A percentile compares a stretch with the other conserved stretches of the same genome.
These are phyloP conservation scores for Stigmatopora nigra DNA, from an alignment of 2,113 vertebrate species.

Conservation along the genomic window DNA sequence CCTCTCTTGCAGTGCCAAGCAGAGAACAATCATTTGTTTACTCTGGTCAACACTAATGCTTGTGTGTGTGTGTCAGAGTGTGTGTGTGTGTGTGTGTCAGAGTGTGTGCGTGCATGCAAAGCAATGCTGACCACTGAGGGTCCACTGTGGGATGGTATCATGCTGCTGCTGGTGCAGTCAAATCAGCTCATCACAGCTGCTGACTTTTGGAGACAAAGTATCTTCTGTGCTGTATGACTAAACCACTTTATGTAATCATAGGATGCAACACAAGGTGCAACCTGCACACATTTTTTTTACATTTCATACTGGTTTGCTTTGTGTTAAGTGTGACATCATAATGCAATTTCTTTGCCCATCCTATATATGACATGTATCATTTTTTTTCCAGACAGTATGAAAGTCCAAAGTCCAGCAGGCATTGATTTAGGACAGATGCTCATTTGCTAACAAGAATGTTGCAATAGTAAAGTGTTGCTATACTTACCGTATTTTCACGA, in stretches of 20 bases:
- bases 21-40: slow-evolving; percentile 55
- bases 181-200: slow-evolving; percentile 49
- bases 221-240: background rate
- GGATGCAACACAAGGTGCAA: background rate
- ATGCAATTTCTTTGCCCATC: background rate
- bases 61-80: slow-evolving; percentile 46
- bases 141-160: slow-evolving; percentile 63
- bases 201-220: slow-evolving; percentile 27
- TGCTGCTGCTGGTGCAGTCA: slow-evolving; percentile 57
- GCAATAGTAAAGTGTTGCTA: no score
- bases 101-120: slow-evolving; percentile 18
- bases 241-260: background rate
- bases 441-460: no score
- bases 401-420: no score
- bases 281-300: background rate
- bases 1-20: slow-evolving; percentile 7
- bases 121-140: slow-evolving; percentile 34
- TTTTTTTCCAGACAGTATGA: no score
- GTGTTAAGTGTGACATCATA: background rate
- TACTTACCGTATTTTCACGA: no score
- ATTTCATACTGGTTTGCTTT: background rate
- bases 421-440: no score
- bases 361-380: no score
- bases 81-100: slow-evolving; percentile 41
- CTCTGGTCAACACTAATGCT: slow-evolving; percentile 44